Base-by-base conservation (phyloP, 2,797 vertebrate species). In the Chelonia mydas region DNA sequence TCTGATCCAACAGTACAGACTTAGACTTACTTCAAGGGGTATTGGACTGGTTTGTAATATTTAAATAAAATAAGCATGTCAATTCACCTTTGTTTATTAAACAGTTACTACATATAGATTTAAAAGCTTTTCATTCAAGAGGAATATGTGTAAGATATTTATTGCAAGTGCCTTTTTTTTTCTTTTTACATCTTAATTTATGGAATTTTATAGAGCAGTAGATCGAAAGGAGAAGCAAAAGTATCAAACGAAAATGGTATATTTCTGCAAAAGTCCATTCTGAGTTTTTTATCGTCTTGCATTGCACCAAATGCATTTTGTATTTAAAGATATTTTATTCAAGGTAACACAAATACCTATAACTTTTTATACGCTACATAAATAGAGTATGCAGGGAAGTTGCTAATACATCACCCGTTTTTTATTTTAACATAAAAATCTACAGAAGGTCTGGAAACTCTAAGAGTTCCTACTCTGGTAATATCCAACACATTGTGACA, bases 81-180 rank as follows among this genome's bases (percentile, higher is more conserved):
- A 51, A 11, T 50, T 3, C 17, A 0, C 4, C 0, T 0, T 3
- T 65, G 5, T 51, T 91, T 15, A 47, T 11, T 17, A 49, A 87
- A 77, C 8, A 23, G 45, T 72, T 41, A 21, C 45, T 83, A 5
- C 51, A 16, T 45, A 59, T 74, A 85, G 59, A 59, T n/a, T 1
- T 83, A 47, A 3, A 53, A 28, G 83, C 3, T 80, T 92, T 78
- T 83, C 28, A n/a, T 10, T 83, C 57, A 53, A 13, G 51, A 9
- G 50, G 21, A 57, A 41, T 45, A 57, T 87, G 47, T 91, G 41
- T 89, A 94, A 90, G 95, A 90, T 93, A 95, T 53, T 87, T 74
- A 89, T 53, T 6, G 37, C 45, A 79, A 83, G 84, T 84, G 51
- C 31, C 33, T 51, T 9, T 72, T 76, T 23, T 65, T 50, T 59